phyloP scores from a whole-genome alignment of 2,888 invertebrate genomes.

The Chymomyza caudatula region DNA sequence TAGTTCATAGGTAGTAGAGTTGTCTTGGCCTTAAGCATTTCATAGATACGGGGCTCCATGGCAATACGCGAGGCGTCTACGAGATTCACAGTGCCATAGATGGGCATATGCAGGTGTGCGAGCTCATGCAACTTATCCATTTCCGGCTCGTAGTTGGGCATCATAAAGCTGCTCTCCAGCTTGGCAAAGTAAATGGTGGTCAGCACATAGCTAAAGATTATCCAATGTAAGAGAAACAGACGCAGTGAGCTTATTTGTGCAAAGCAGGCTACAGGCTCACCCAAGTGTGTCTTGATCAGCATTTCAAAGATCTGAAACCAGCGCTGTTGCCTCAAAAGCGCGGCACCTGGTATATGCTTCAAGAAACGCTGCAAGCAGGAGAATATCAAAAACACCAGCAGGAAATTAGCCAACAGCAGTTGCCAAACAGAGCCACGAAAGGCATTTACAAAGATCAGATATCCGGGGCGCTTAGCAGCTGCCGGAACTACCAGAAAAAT shows the following conservation, averaged over 20 bases:
- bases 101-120: slow-evolving; percentile 31
- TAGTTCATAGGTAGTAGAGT: slow-evolving; percentile 36
- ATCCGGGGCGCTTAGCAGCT: slow-evolving; percentile 62
- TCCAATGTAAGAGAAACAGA: slow-evolving; percentile 70
- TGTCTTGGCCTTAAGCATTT: slow-evolving; percentile 27
- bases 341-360: slow-evolving; percentile 22
- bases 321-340: slow-evolving; percentile 10
- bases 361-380: slow-evolving; percentile 21
- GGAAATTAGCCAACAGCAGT: slow-evolving; percentile 47
- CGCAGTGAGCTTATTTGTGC: slow-evolving; percentile 63
- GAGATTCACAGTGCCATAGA: slow-evolving; percentile 51
- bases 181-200: slow-evolving; percentile 73
- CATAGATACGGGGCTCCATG: slow-evolving; percentile 38
- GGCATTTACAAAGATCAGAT: slow-evolving; percentile 66
- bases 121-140: slow-evolving; percentile 64
- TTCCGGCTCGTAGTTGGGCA: slow-evolving; percentile 67
- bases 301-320: slow-evolving; percentile 64
- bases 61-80: slow-evolving; percentile 41
- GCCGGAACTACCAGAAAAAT: slow-evolving; percentile 72
- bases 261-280: slow-evolving; percentile 62
- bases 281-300: slow-evolving; percentile 66
- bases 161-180: slow-evolving; percentile 73
- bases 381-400: slow-evolving; percentile 36
- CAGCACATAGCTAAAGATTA: slow-evolving; percentile 72
- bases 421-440: slow-evolving; percentile 62